Base-by-base conservation (phyloP, 1,140 invertebrate genomes). In the Leptinotarsa texana region DNA sequence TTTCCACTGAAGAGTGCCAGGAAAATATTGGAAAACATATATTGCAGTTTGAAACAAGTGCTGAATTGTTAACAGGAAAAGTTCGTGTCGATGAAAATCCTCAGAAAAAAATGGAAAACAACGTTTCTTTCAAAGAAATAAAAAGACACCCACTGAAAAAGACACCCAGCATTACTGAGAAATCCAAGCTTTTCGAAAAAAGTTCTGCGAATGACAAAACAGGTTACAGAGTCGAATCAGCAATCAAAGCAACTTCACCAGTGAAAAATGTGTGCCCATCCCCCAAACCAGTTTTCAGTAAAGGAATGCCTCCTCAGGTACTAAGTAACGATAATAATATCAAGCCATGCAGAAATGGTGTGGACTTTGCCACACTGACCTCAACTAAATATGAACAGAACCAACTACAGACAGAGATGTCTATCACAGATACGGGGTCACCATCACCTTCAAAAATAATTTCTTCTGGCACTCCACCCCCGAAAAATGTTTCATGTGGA, bases 161-260 rank as follows among this genome's bases (percentile, higher is more conserved):
- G 22, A 67, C 75, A n/a, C 18, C 62, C 4, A 79, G 78, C 48
- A 77, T 79, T 24, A 74, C 73, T 47, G 74, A 80, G 70, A 77
- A 79, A 27, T 73, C 76, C 1, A 79, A 75, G 33, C 71, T 80
- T n/a, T 80, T 80, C 66, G 79, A 80, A 76, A 75, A 77, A 61
- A 15, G 4, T 3, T 6, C n/a, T n/a, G n/a, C 15, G 13, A 57
- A 57, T 17, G 3, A n/a, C 51, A 57, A 13, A 57, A 57, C 51
- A 57, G n/a, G 4, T n/a, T 57, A 15, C n/a, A 15, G 13, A 57
- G 6, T 57, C 51, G 51, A 17, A 15, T 4, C 51, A 17, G 51
- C 15, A 57, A 5, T 3, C n/a, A 57, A 57, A 18, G n/a, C 15
- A 57, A 15, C 51, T 22, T n/a, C 63, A 63, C 67, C 65, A 61